Base-by-base conservation (phyloP, 1,140 invertebrate species). In the Stenopsyche tienmushanensis region DNA sequence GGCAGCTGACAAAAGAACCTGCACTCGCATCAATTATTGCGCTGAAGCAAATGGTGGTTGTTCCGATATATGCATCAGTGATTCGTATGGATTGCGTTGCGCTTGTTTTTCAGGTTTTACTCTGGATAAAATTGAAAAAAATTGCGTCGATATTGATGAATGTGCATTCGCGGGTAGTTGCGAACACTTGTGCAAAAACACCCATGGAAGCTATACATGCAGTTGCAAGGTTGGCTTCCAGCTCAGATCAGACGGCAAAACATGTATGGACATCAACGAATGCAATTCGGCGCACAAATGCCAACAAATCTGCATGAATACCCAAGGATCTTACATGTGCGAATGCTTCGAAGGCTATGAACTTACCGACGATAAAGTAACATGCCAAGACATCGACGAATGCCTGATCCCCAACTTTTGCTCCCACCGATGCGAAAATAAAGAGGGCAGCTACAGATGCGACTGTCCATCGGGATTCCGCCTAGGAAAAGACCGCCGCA, bases 131-230 rank as follows among this genome's bases (percentile, higher is more conserved):
- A 73, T 81, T 64, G 70, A 71, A 20, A 69, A 69, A 45, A 75
- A 71, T 3, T 83, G 82, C 41, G 10, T 50, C 7, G 76, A 93
- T 76, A 83, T 91, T 23, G 82, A 93, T 76, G 91, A 93, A 73
- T 93, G 90, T 73, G 74, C 74, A 9, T 76, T 84, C 45, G 80
- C 83, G 3, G 5, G 73, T 76, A 76, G 66, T 73, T 72, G 13
- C 73, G 89, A 5, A 81, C 85, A 90, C 67, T 81, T 84, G 26
- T 93, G 91, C 74, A 81, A 85, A 17, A 93, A 93, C 70, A 90
- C 85, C 1, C 80, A 84, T 55, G 91, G 90, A 15, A 74, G 74
- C 44, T 83, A 81, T 63, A 69, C 75, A 24, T 86, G 84, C 69
- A 71, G 72, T 47, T 85, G 83, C 73, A 80, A 80, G 1, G 52